These are phyloP conservation scores for Eupithecia pulchellata DNA, from an alignment of 2,888 invertebrate genomes.

Conservation along the genomic window DNA sequence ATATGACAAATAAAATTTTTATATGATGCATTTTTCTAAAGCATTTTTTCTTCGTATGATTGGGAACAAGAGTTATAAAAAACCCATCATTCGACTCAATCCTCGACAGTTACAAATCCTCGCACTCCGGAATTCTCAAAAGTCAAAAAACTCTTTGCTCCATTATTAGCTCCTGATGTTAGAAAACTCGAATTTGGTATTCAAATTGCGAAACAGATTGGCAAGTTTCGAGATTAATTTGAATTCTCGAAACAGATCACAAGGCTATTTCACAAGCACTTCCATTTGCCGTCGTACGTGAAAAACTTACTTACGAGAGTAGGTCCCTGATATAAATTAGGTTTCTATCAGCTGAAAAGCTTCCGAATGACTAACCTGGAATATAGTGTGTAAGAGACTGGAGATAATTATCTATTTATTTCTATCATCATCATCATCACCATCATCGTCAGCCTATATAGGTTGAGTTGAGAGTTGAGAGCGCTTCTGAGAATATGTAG, in stretches of 20 bases:
- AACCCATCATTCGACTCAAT: background rate
- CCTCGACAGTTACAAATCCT: background rate
- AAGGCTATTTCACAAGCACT: slow-evolving; percentile 15
- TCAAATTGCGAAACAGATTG: slow-evolving; percentile 29
- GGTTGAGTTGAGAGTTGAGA: no score
- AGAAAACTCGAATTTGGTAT: slow-evolving; percentile 26
- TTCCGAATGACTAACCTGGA: background rate
- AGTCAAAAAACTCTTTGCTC: background rate
- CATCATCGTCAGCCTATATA: no score
- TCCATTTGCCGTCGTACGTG: slow-evolving; percentile 11
- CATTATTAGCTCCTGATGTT: background rate
- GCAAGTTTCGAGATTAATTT: slow-evolving; percentile 29
- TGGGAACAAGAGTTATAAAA: background rate
- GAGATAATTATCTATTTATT: no score
- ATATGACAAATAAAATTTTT: no score
- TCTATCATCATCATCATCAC: no score
- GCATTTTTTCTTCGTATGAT: background rate
- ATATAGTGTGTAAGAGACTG: no score
- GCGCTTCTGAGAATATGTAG: no score
- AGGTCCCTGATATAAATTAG: slow-evolving; percentile 18
- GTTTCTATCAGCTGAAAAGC: background rate
- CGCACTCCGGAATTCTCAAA: background rate
- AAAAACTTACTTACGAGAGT: no score
- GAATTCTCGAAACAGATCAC: slow-evolving; percentile 21
- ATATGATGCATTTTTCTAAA: background rate